Conservation (phyloP, 2,113 vertebrate species). For the Sinocyclocheilus maitianheensis region DNA sequence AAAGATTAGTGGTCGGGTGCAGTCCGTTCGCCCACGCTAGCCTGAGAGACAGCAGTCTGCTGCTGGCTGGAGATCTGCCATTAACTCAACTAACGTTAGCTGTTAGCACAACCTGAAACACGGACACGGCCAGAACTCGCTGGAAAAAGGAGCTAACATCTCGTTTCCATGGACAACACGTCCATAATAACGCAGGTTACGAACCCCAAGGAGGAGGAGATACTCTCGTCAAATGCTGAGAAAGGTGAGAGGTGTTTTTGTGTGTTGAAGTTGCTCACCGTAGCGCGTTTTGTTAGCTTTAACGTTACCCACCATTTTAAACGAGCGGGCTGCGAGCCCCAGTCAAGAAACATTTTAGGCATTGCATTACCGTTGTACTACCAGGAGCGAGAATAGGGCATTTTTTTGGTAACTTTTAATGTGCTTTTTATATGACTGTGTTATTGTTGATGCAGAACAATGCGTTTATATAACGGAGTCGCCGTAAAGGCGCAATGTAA, state of each 20-base stretch:
- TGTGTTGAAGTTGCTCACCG: slow-evolving; percentile 8
- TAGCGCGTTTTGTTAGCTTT: slow-evolving; percentile 31
- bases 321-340: slow-evolving; percentile 23
- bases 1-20: slow-evolving; percentile 43
- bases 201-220: slow-evolving; percentile 97
- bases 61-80: slow-evolving; percentile 64
- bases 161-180: slow-evolving; percentile 96
- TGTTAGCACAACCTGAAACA: slow-evolving; percentile 43
- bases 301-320: slow-evolving; percentile 37
- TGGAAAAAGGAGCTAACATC: slow-evolving; percentile 63
- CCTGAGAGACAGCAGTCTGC: slow-evolving; percentile 57
- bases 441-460: background rate
- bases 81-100: slow-evolving; percentile 39
- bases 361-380: background rate
- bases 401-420: background rate
- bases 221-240: slow-evolving; percentile 85
- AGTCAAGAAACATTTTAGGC: slow-evolving; percentile 1
- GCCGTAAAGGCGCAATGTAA: background rate
- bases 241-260: slow-evolving; percentile 83
- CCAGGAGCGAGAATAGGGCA: background rate
- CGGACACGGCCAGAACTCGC: slow-evolving; percentile 44
- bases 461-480: background rate
- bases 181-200: slow-evolving; percentile 98
- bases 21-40: slow-evolving; percentile 45
- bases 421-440: background rate